Conservation (phyloP, 2,888 invertebrate species). For the Nephrotoma guestfalica region DNA sequence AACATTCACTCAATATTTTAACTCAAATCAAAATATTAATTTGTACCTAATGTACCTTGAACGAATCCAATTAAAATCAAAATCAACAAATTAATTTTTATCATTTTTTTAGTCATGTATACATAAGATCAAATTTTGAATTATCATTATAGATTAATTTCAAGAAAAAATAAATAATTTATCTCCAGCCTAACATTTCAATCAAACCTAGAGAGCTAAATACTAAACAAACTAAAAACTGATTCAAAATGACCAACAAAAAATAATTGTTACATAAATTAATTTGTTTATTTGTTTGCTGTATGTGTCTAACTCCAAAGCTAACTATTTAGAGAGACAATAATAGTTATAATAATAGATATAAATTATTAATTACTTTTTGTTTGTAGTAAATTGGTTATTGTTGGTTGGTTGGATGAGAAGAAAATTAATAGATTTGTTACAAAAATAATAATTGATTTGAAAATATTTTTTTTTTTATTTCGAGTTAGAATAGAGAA, state of each 20-base stretch:
- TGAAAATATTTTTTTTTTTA: not conserved
- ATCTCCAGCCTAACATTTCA: not conserved
- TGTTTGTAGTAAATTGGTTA: not conserved
- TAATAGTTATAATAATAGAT: not conserved
- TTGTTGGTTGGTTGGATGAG: not conserved
- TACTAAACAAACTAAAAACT: not conserved
- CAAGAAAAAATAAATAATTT: not conserved
- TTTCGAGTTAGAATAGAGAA: not conserved
- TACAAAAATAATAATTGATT: not conserved
- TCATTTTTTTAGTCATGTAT: not conserved
- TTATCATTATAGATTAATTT: not conserved
- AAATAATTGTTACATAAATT: not conserved
- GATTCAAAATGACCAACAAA: not conserved
- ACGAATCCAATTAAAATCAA: not conserved
- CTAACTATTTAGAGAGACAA: not conserved
- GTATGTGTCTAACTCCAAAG: not conserved
- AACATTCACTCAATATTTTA: not conserved
- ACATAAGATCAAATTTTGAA: not conserved
- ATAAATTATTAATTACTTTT: not conserved
- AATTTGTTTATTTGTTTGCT: not conserved
- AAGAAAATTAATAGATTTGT: not conserved
- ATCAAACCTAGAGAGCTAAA: not conserved
- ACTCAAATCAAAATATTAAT: not conserved
- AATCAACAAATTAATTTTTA: not conserved
- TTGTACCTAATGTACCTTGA: not conserved